phyloP scores from a whole-genome alignment of 2,888 invertebrate genomes.

The Acronicta aceris region DNA sequence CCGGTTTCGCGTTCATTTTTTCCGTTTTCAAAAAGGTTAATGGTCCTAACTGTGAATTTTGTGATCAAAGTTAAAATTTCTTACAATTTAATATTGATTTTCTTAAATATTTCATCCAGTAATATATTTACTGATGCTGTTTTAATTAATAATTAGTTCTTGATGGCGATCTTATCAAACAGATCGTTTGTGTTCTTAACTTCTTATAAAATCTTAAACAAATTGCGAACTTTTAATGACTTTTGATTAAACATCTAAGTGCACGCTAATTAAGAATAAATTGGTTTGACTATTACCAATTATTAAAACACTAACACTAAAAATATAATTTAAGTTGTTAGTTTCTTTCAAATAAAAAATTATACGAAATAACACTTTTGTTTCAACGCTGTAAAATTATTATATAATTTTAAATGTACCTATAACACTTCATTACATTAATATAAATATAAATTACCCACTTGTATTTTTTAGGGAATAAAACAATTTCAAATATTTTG shows the following conservation, averaged over 20 bases:
- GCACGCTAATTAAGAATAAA: constrained; percentile 33
- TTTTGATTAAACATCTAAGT: constrained; percentile 29
- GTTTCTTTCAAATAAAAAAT: background rate
- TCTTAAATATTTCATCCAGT: background rate
- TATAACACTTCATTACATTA: no score
- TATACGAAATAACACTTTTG: background rate
- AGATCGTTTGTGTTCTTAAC: constrained; percentile 22
- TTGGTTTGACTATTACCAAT: constrained; percentile 27
- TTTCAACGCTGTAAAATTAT: no score
- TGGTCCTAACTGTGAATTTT: constrained; percentile 2
- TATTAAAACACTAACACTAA: constrained; percentile 6
- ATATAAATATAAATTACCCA: no score
- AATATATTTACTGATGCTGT: constrained; percentile 24
- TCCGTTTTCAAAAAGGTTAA: constrained; percentile 20
- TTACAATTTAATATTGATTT: background rate
- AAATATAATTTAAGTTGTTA: constrained; percentile 13
- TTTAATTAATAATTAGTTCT: constrained; percentile 25
- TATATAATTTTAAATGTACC: no score
- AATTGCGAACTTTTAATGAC: constrained; percentile 36
- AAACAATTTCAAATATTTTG: no score
- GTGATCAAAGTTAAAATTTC: background rate
- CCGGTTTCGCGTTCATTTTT: constrained; percentile 48
- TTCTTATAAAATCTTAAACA: constrained; percentile 20
- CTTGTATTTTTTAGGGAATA: no score
- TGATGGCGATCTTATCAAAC: constrained; percentile 22